Percentiles rank a stretch among this genome's conserved stretches.
These are phyloP conservation scores for Leptinotarsa peninsularis DNA, from an alignment of 2,888 invertebrate species.

Conservation along the genomic window DNA sequence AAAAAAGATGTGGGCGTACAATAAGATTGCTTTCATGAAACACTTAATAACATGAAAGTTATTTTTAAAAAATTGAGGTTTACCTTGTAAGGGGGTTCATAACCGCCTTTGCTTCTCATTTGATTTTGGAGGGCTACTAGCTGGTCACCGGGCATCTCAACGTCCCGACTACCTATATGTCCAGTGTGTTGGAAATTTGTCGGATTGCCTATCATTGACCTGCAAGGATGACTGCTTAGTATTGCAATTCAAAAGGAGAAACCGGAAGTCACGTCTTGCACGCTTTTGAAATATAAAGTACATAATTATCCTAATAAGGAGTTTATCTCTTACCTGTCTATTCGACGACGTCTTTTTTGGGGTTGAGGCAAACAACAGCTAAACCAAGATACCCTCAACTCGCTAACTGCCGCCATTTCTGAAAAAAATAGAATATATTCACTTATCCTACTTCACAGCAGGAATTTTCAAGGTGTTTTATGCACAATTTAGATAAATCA, in stretches of 20 bases:
- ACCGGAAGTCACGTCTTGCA: slow-evolving; percentile 12
- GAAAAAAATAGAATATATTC: slow-evolving; percentile 30
- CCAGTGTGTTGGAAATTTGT: slow-evolving; percentile 96
- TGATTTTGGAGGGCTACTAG: slow-evolving; percentile 90
- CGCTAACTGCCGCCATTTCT: slow-evolving; percentile 72
- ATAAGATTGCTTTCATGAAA: not conserved
- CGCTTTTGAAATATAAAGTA: slow-evolving; percentile 11
- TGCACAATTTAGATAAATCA: not conserved
- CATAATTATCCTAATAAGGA: slow-evolving; percentile 19
- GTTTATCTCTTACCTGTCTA: slow-evolving; percentile 70
- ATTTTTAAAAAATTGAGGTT: slow-evolving; percentile 21
- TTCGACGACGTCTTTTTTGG: slow-evolving; percentile 81
- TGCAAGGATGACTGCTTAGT: slow-evolving; percentile 59
- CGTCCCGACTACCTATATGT: slow-evolving; percentile 90
- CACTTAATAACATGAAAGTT: not conserved
- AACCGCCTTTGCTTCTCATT: slow-evolving; percentile 97
- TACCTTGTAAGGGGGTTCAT: slow-evolving; percentile 72
- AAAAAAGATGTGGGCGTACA: slow-evolving; percentile 29
- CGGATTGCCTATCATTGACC: slow-evolving; percentile 95
- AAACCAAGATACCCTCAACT: slow-evolving; percentile 93
- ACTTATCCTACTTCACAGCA: not conserved
- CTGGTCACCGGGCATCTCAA: slow-evolving; percentile 85
- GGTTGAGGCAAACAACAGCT: slow-evolving; percentile 89
- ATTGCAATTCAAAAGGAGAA: slow-evolving; percentile 20
- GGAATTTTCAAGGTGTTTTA: slow-evolving; percentile 8